Base-by-base conservation (phyloP, 1,140 invertebrate genomes). In the Medauroidea extradentata region DNA sequence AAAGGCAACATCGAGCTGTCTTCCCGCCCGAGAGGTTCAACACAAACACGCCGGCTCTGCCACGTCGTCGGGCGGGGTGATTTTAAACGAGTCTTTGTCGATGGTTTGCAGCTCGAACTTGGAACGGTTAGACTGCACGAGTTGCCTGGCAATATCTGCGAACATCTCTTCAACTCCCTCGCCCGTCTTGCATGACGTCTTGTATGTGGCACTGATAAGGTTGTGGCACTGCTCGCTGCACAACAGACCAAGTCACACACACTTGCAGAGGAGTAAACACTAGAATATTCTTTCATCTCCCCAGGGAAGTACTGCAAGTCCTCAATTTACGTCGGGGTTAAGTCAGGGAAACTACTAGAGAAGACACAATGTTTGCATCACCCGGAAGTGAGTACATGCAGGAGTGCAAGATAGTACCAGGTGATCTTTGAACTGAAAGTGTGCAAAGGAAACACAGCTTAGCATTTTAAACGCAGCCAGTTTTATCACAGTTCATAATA, bases 151-250 rank as follows among this genome's bases (percentile, higher is more conserved):
- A 71, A 96, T 93, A 64, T 94, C 90, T 53, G 81, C 77, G 72
- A 95, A 95, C 93, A 95, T 95, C 73, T 94, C 91, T 61, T 92
- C 85, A 8, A 96, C 80, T 1, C 93, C 92, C 70, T 86, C 84
- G 2, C 90, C 89, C 57, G 85, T 91, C 77, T 93, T 95, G 69
- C 93, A 96, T 19, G 92, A 95, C 16, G 92, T 93, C 72, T 91
- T 92, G 71, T 93, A 96, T 24, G 88, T 89, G 52, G 85, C 88
- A 69, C 86, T 91, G 60, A 97, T 89, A 44, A 94, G 77, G 70
- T 92, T 93, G 68, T 94, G 91, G 73, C 93, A 96, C 73, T 96
- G 92, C 74, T 94, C 90, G 75, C 88, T 90, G 72, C 59, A 83
- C 81, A 65, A 4, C 4, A 4, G 11, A 34, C 29, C 29, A 34